These are phyloP conservation scores for Eudyptes chrysolophus DNA, from an alignment of 2,113 vertebrate species.

Conservation along the genomic window DNA sequence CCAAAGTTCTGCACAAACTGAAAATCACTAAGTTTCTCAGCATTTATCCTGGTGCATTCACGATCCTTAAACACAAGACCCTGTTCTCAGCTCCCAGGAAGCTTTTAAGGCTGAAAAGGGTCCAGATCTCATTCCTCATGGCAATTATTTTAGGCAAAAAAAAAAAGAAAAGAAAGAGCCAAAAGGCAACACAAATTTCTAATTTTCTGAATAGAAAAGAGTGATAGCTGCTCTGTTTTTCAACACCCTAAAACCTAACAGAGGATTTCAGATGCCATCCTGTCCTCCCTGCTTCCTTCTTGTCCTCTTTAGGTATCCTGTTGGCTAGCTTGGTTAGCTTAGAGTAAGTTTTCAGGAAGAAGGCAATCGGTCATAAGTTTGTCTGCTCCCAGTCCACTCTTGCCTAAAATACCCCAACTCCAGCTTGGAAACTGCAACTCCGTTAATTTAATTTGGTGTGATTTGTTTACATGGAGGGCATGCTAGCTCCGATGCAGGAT, in stretches of 20 bases:
- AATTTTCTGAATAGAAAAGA: background rate
- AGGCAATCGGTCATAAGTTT: accelerated
- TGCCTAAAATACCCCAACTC: background rate
- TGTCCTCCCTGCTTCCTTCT: background rate
- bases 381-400: background rate
- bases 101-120: background rate
- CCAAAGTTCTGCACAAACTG: background rate
- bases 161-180: accelerated
- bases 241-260: background rate
- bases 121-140: background rate
- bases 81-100: background rate
- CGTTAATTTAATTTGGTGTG: background rate
- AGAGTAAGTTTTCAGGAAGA: background rate
- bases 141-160: background rate
- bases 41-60: background rate
- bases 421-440: background rate
- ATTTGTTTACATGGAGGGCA: accelerated
- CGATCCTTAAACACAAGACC: background rate
- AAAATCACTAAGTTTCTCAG: background rate
- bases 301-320: background rate
- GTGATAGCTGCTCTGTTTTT: background rate
- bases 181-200: background rate
- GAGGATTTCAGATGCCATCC: background rate
- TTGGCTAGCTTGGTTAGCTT: background rate
- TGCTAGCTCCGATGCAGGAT: background rate